Evolutionary conservation across 1,140 invertebrate genomes (phyloP), one percentile per base, ranked within the genome.

Genomic region (Triops longicaudatus): DNA sequence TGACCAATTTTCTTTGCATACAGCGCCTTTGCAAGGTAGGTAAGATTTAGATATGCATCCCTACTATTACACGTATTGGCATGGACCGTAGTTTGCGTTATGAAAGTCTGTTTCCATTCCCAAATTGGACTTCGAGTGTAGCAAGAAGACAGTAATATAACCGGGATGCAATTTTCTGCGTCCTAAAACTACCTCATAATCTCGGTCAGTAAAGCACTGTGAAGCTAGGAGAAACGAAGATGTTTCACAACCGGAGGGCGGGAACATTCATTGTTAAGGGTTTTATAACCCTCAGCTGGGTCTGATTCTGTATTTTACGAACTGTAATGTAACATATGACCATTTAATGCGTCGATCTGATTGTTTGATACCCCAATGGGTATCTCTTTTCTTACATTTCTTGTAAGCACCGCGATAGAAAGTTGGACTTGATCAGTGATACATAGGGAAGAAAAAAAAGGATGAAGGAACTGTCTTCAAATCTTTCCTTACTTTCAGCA

Each of bases 311-410:
- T 22, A 63, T 17, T 63, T 63, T 63, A 63, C 50, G 50, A 63
- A 14, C 50, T 22, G n/a, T 63, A 63, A 63, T 63, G 50, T 63
- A 63, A 63, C 50, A 63, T 63, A 63, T 63, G 50, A 63, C 50
- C 50, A 6, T 63, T 63, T 63, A n/a, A 63, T 63, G 50, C 50
- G 50, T 22, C 1, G 50, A 63, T 63, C 50, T 63, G 50, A 63
- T 63, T n/a, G 17, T 17, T 6, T 17, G 14, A 22, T 63, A 63
- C 50, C 22, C 2, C 31, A 37, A 22, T 63, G 14, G 50, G 50
- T n/a, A n/a, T 22, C 50, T 5, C 10, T 63, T n/a, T 63, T 10
- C 17, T 17, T 63, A 22, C 6, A 63, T 17, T 37, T 37, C 7
- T 63, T 63, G 50, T 5, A 22, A 63, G 50, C 50, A 63, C 22